These are phyloP conservation scores for Oppia nitens DNA, from an alignment of 1,140 invertebrate genomes.

Conservation along the genomic window DNA sequence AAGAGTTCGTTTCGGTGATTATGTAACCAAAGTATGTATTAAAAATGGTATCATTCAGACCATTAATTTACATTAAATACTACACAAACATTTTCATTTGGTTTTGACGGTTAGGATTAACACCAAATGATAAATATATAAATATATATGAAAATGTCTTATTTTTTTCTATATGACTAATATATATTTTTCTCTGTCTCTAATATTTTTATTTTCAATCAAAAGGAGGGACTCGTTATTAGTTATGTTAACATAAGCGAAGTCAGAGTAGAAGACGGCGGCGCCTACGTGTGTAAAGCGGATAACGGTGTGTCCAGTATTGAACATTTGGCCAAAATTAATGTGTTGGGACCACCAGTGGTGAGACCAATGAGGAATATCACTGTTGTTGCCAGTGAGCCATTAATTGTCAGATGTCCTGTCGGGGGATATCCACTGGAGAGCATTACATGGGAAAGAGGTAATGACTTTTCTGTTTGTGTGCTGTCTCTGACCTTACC, in stretches of 20 bases:
- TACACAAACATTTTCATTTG: background rate
- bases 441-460: constrained; percentile 33
- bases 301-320: constrained; percentile 28
- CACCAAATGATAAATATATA: no score
- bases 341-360: constrained; percentile 27
- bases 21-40: constrained; percentile 21
- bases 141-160: no score
- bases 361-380: constrained; percentile 31
- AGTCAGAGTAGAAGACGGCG: constrained; percentile 29
- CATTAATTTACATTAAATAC: no score
- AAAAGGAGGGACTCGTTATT: constrained; percentile 26
- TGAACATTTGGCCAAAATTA: constrained; percentile 22
- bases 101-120: no score
- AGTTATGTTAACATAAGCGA: constrained; percentile 33
- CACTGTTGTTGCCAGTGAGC: constrained; percentile 32
- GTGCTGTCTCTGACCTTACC: no score
- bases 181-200: background rate
- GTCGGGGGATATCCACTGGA: constrained; percentile 24
- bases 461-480: no score
- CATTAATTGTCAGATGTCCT: constrained; percentile 26
- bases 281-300: constrained; percentile 29
- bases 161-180: background rate
- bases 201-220: constrained; percentile 22
- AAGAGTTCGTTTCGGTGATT: constrained; percentile 25
- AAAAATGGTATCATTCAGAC: no score